Evolutionary conservation across 2,888 invertebrate genomes (phyloP), one percentile per base, ranked within the genome.

Genomic region (Lissocephala sabroskyi): DNA sequence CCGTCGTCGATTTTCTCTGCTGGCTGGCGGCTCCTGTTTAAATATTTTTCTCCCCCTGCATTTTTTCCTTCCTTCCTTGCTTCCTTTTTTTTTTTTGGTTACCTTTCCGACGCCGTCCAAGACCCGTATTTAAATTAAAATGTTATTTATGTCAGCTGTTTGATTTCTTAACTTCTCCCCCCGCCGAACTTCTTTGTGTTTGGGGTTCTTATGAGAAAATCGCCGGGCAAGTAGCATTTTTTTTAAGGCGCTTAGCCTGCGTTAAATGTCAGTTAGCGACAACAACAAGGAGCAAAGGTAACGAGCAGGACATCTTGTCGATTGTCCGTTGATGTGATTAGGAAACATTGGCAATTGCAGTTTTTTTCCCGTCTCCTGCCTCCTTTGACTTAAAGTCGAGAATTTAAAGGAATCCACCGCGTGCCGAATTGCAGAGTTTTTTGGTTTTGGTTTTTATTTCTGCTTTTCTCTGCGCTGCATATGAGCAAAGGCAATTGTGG

Each of bases 111-210:
- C 29, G n/a, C 16, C 30, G n/a, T 3, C 23, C 3, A 19, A 28
- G 19, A 23, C 23, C 65, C 63, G 71, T 63, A 71, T 71, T 71
- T 74, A 71, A 71, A 71, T 71, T 71, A 74, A 71, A 71, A 74
- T 71, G 71, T 71, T 71, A 71, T 73, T 73, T 73, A 73, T 74
- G 71, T 74, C 75, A 74, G 75, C 71, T 65, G 71, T 73, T 73
- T 73, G 71, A 73, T 73, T 73, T 71, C 67, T 71, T 63, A 71
- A 71, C 71, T 67, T 71, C 14, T 46, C 53, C 46, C 33, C 29
- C n/a, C 42, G 43, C 41, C 45, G 36, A 45, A 44, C 60, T 45
- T 46, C 30, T 26, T 36, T 33, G 45, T 41, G 10, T 49, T 56
- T 44, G 41, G n/a, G n/a, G n/a, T 53, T 59, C 56, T 60, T 59